Percentiles rank a stretch among this genome's conserved stretches.
These are phyloP conservation scores for Tamandua tetradactyla DNA, from an alignment of 2,797 vertebrate genomes.

Conservation along the genomic window DNA sequence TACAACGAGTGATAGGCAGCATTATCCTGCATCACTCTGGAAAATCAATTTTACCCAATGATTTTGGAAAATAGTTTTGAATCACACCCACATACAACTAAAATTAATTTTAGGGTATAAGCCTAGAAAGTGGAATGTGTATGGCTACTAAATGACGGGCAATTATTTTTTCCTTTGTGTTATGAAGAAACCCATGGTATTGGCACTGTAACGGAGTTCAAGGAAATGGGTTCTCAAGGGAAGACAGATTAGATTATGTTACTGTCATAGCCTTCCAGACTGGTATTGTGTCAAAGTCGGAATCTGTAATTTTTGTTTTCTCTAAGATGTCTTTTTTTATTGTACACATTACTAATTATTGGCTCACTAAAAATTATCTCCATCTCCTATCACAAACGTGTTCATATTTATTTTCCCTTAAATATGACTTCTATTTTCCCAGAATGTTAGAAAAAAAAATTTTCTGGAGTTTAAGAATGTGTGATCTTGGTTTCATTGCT, in stretches of 20 bases:
- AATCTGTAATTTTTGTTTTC: neutral
- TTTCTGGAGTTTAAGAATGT: neutral
- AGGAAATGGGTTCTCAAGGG: neutral
- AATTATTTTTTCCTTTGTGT: constrained; percentile 13
- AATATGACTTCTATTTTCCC: neutral
- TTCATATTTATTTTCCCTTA: neutral
- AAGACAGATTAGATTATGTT: neutral
- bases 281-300: neutral
- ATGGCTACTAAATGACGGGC: neutral
- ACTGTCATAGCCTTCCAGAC: neutral
- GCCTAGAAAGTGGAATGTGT: constrained; percentile 38
- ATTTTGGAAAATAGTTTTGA: neutral
- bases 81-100: neutral
- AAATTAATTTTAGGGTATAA: constrained; percentile 20
- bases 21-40: neutral
- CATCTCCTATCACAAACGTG: neutral
- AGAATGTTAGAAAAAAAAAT: neutral
- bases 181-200: neutral
- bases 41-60: constrained; percentile 42
- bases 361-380: neutral
- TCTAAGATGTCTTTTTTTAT: neutral
- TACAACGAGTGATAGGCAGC: neutral
- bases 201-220: neutral
- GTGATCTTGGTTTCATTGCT: neutral
- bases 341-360: neutral